Base-by-base conservation (phyloP, 2,888 invertebrate genomes). In the Andricus quercusramuli region DNA sequence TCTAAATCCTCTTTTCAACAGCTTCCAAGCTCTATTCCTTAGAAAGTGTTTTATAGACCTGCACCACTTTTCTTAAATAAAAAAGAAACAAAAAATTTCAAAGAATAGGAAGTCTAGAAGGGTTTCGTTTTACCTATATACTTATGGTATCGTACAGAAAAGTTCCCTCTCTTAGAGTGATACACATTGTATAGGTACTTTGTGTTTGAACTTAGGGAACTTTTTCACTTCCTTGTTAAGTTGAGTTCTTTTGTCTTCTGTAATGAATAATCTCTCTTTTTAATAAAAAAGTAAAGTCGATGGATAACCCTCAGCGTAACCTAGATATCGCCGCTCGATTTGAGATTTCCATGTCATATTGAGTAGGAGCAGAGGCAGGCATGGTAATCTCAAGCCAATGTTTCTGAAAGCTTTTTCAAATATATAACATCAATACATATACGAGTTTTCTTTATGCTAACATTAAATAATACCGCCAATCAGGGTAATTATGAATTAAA, bases 1-100 rank as follows among this genome's bases (percentile, higher is more conserved):
- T 56, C 51, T 74, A 74, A 74, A 74, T 74, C 74, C 56, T 74
- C 51, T 51, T 74, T 56, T 74, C 74, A 74, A 56, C 74, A 74
- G 74, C 74, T 56, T 74, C 32, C 51, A 51, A 74, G 56, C 56
- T 56, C 56, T 29, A 56, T 56, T 56, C 56, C 32, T 56, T 56
- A 74, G 74, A 74, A 74, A 74, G 56, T 56, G 56, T 74, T 74
- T 74, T 74, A 74, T 32, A 74, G 74, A 56, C 56, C 56, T 6
- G 20, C 51, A 51, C 70, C 51, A 32, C 74, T 74, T 56, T 74
- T 56, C 74, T 32, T 74, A 56, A 56, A 74, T 74, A 51, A 74
- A 74, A 68, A 74, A 74, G 25, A 47, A 68, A 44, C 13, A 25
- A 47, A 70, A 70, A 47, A 29, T 29, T 11, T 1, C n/a, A n/a